These are phyloP conservation scores for Lutjanus erythropterus DNA, from an alignment of 2,113 vertebrate genomes.

Conservation along the genomic window DNA sequence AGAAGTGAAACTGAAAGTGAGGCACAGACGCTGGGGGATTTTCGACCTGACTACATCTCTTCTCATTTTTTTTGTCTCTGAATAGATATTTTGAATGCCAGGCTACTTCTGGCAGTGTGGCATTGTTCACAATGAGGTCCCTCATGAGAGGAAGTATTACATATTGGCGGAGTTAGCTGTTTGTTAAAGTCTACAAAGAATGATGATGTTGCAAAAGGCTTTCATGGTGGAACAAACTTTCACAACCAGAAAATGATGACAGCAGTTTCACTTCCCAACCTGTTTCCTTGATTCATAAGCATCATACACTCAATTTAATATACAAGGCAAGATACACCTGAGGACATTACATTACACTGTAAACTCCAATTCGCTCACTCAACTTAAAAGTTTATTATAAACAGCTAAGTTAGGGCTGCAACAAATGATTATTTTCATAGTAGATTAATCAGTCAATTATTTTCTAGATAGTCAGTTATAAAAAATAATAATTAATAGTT, in stretches of 20 bases:
- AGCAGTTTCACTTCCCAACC: background rate
- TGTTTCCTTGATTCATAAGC: background rate
- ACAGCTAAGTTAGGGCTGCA: no score
- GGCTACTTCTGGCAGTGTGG: background rate
- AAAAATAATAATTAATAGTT: no score
- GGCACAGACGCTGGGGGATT: background rate
- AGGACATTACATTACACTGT: background rate
- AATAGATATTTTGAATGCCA: background rate
- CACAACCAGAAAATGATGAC: background rate
- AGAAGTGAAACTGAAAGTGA: slow-evolving; percentile 53
- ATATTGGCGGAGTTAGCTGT: background rate
- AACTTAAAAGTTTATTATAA: no score
- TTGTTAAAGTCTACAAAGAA: no score
- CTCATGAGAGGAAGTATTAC: background rate
- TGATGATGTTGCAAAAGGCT: background rate
- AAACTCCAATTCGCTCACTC: no score
- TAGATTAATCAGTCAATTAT: no score
- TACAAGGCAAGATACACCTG: background rate
- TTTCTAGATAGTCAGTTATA: no score
- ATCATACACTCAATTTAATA: background rate
- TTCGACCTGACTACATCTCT: slow-evolving; percentile 7
- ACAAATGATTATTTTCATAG: no score
- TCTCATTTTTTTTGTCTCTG: background rate
- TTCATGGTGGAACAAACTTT: background rate
- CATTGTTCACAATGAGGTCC: background rate